phyloP scores from a whole-genome alignment of 2,888 invertebrate genomes.

The Pyrocoelia pectoralis region DNA sequence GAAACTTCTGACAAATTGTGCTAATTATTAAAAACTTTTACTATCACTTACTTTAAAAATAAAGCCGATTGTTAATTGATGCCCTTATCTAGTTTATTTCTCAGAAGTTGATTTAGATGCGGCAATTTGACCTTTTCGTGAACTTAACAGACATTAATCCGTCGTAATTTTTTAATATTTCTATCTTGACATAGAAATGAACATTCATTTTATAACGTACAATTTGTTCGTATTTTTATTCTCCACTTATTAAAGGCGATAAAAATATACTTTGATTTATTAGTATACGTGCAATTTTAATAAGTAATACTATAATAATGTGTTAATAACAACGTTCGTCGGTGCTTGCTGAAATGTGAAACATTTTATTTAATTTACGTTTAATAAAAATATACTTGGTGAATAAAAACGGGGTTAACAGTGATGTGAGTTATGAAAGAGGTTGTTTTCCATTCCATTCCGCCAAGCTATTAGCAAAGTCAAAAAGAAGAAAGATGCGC shows the following conservation, averaged over 20 bases:
- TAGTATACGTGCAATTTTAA: background rate
- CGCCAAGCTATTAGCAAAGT: constrained; percentile 55
- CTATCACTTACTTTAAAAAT: constrained; percentile 36
- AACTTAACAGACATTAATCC: constrained; percentile 21
- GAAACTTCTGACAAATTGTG: constrained; percentile 41
- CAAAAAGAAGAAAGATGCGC: constrained; percentile 53
- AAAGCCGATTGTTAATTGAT: constrained; percentile 39
- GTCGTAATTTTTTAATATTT: constrained; percentile 30
- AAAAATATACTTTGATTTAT: background rate
- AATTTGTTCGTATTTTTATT: constrained; percentile 16
- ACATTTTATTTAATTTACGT: no score
- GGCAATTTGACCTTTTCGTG: constrained; percentile 29
- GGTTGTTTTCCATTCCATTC: constrained; percentile 56
- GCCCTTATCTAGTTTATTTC: constrained; percentile 41
- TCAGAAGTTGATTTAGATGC: constrained; percentile 39
- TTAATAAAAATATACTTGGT: constrained; percentile 14
- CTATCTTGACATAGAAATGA: constrained; percentile 14
- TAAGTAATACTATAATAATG: no score
- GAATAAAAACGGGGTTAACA: constrained; percentile 16
- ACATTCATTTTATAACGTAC: constrained; percentile 15
- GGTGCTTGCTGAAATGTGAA: no score
- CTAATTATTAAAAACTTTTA: constrained; percentile 39
- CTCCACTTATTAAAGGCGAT: constrained; percentile 3
- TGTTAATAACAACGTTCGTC: no score
- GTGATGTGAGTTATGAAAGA: constrained; percentile 43